Conservation (phyloP, 2,797 vertebrate genomes). For the Acrossocheilus wenchowensis region DNA sequence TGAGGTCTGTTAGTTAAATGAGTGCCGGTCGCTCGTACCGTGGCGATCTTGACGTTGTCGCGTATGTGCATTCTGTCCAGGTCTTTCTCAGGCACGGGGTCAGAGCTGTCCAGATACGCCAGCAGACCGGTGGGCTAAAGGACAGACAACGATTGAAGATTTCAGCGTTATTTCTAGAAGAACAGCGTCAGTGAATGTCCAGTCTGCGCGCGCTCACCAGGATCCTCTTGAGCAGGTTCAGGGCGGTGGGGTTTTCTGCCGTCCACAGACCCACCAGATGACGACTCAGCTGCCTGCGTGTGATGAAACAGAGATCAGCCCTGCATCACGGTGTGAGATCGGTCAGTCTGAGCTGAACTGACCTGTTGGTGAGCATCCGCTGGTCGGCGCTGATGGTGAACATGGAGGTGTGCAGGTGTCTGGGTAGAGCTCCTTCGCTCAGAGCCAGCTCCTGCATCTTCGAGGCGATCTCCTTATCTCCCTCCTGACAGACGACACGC, state of each 20-base stretch:
- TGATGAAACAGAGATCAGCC: neutral
- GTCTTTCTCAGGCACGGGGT: constrained; percentile 94
- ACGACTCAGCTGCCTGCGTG: constrained; percentile 94
- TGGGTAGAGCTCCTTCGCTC: constrained; percentile 96
- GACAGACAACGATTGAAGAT: neutral
- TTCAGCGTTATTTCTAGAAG: neutral
- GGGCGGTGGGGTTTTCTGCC: constrained; percentile 92
- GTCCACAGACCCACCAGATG: constrained; percentile 98
- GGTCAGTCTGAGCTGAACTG: neutral
- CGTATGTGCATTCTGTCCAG: constrained; percentile 96
- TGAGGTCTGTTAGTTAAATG: no score
- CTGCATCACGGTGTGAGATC: neutral
- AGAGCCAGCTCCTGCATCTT: constrained; percentile 99
- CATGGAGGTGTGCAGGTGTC: constrained; percentile 96
- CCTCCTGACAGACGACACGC: constrained; percentile 82
- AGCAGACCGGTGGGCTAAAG: constrained; percentile 90
- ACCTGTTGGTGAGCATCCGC: constrained; percentile 99
- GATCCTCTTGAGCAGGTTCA: constrained; percentile 96
- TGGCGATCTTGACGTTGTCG: constrained; percentile 96
- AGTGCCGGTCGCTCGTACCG: constrained; percentile 75
- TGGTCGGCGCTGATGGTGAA: constrained; percentile 97
- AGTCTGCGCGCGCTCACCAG: constrained; percentile 80
- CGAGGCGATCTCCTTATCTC: constrained; percentile 97
- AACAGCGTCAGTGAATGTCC: neutral
- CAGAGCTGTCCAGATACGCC: constrained; percentile 92